Base-by-base conservation (phyloP, 1,140 invertebrate genomes). In the Lethrus apterus region DNA sequence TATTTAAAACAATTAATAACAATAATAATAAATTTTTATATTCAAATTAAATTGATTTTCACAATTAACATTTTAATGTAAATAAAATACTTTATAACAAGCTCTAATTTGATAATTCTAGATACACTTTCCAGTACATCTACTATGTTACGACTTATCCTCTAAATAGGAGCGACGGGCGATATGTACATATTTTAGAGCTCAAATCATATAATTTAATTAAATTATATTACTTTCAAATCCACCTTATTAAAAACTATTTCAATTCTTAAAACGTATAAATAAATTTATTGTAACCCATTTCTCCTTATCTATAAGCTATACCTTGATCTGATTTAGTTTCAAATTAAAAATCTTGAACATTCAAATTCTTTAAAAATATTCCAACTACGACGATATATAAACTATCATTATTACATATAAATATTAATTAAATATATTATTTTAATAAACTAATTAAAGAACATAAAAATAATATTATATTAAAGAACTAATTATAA, bases 61-160 rank as follows among this genome's bases (percentile, higher is more conserved):
- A 66, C 51, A 65, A 66, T 65, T 64, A 58, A 64, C 58, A 66
- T 66, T 68, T 68, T 65, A 76, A 64, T 75, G 71, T 74, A 75
- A 76, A 67, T 73, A 67, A 74, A 74, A 71, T 65, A 58, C 68
- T 73, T 64, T 70, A 57, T 61, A 63, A 58, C 59, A 74, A 75
- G 66, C 65, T 74, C 63, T 70, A 70, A 63, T 67, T 70, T 69
- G 60, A 31, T 46, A 31, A 44, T 70, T 71, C 73, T 69, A 78
- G 73, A 71, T 66, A 67, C 68, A 79, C 66, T 72, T 81, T 81
- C 78, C 75, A 75, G 68, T 79, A 79, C 63, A 62, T 70, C 74
- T 77, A 81, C 78, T 81, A 69, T 81, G 78, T 81, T 81, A 79
- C 78, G 78, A 80, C 77, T 80, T 80, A 73, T 79, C 72, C 70